phyloP scores from a whole-genome alignment of 2,113 vertebrate species.

The Brachyhypopomus occidentalis region DNA sequence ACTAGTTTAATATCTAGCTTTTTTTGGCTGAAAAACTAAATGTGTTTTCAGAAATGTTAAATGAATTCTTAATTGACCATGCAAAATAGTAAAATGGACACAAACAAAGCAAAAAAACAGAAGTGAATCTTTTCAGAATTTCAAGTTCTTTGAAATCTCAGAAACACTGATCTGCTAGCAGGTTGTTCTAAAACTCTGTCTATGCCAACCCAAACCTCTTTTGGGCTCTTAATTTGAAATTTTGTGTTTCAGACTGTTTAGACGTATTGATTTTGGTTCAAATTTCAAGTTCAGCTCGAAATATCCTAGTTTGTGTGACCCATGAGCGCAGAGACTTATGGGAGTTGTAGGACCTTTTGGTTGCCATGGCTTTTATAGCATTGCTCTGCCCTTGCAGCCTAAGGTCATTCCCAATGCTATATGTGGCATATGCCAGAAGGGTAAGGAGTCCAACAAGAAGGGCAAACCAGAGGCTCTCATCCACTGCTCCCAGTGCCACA shows the following conservation, averaged over 20 bases:
- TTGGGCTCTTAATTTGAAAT: background rate
- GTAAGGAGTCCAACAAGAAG: conserved; percentile 98
- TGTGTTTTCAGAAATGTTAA: background rate
- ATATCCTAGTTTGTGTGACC: conserved; percentile 35
- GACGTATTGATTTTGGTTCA: background rate
- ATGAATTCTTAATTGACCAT: background rate
- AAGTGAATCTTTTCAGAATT: background rate
- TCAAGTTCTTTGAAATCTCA: background rate
- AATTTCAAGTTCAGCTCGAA: background rate
- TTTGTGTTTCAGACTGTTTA: conserved; percentile 3
- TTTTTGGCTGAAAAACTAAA: background rate
- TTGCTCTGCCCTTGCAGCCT: conserved; percentile 99
- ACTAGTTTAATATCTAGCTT: background rate
- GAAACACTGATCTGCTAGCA: background rate
- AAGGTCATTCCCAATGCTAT: conserved; percentile 99
- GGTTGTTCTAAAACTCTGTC: no score
- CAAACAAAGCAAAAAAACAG: no score
- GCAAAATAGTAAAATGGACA: background rate
- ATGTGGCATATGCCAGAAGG: conserved; percentile 99
- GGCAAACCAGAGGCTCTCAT: conserved; percentile 94
- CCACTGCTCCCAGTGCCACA: conserved; percentile 99
- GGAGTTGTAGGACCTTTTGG: conserved; percentile 60
- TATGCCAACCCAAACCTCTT: background rate
- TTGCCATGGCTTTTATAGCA: conserved; percentile 90
- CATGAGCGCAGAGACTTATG: conserved; percentile 34